Base-by-base conservation (phyloP, 2,113 vertebrate species). In the Spilogale gracilis region DNA sequence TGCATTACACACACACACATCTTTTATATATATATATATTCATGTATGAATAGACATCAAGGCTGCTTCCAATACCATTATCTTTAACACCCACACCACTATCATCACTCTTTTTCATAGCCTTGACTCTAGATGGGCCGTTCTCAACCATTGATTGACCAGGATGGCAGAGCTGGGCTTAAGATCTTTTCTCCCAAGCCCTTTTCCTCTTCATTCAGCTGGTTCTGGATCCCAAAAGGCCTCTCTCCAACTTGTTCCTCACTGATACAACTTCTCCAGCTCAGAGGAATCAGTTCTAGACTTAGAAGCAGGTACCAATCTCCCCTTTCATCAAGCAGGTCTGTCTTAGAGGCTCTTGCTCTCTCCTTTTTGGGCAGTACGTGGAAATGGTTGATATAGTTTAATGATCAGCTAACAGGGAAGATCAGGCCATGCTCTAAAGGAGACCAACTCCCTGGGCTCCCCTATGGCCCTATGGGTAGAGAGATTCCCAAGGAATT, bases 41-140 rank as follows among this genome's bases (percentile, higher is more conserved):
- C 25, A 78, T 30, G 13, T 16, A 48, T 16, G 27, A 45, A 78
- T 30, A 27, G 74, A 50, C 45, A 50, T 25, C 25, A 16, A 27
- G 45, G 25, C 16, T 13, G 3, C 21, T 54, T 45, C 1, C 1
- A 10, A 1, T 50, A 38, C 3, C 56, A 45, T 5, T 5, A 17
- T n/a, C 27, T 45, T 45, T 25, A 63, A 38, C 30, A 30, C 23
- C 16, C 17, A n/a, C 6, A 18, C 30, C 4, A 13, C 50, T 32
- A 17, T 13, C 54, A 25, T 60, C 32, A 27, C 23, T 25, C 20
- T n/a, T 25, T 32, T 60, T 74, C 52, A 13, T 13, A n/a, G 20
- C 25, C n/a, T 88, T 83, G 58, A 81, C 5, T 30, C 43, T 76
- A n/a, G 11, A 61, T 27, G 65, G 54, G 45, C n/a, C 67, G 78